Conservation (phyloP, 2,888 invertebrate species). For the Quadriops clusia region DNA sequence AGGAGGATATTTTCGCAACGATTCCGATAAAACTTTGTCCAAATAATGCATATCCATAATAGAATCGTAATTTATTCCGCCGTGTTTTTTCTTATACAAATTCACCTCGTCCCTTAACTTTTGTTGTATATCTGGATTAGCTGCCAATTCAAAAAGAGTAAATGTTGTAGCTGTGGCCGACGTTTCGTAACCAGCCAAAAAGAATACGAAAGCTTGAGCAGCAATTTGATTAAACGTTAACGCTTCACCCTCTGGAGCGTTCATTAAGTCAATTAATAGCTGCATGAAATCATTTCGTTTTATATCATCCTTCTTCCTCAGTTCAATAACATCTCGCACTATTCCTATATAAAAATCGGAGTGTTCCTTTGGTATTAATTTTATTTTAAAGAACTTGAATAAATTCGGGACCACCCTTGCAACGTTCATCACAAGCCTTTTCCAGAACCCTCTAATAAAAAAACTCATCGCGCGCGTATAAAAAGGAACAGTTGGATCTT, state of each 20-base stretch:
- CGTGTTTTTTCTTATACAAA: conserved; percentile 23
- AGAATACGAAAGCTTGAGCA: conserved; percentile 46
- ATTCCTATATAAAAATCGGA: conserved; percentile 21
- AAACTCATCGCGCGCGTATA: conserved; percentile 23
- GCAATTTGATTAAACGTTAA: conserved; percentile 24
- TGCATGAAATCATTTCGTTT: conserved; percentile 32
- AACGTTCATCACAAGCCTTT: conserved; percentile 13
- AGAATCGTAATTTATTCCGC: conserved; percentile 32
- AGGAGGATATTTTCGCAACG: conserved; percentile 30
- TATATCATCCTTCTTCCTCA: conserved; percentile 17
- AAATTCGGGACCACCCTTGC: conserved; percentile 12
- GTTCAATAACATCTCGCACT: conserved; percentile 20
- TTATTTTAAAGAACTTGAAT: conserved; percentile 12
- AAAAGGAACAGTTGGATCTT: conserved; percentile 25
- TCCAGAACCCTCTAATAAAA: conserved; percentile 18
- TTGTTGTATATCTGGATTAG: conserved; percentile 34
- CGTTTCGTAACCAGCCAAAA: conserved; percentile 50
- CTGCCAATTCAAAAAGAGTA: conserved; percentile 41
- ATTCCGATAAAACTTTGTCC: conserved; percentile 29
- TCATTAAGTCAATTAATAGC: conserved; percentile 26
- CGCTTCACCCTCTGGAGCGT: conserved; percentile 9
- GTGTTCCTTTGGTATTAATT: conserved; percentile 17
- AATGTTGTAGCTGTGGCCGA: conserved; percentile 46
- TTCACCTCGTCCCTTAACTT: conserved; percentile 34
- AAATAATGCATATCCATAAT: conserved; percentile 38